These are phyloP conservation scores for Menidia beryllina DNA, from an alignment of 2,113 vertebrate genomes.

Conservation along the genomic window DNA sequence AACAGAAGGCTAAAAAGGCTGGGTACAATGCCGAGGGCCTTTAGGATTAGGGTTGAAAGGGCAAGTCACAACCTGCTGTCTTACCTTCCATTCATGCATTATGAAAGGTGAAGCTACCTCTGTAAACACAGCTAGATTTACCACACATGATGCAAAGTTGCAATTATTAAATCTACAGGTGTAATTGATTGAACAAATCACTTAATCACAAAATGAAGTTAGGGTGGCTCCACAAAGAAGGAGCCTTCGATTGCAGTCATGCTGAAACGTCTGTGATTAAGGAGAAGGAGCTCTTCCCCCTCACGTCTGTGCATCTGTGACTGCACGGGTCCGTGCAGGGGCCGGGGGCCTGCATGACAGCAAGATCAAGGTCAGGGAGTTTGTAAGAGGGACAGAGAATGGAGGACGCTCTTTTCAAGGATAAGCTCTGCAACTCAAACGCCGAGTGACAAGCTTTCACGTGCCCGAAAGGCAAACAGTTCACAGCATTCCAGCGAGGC, in stretches of 20 bases:
- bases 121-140: constrained; percentile 25
- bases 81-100: constrained; percentile 28
- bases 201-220: neutral
- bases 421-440: constrained; percentile 62
- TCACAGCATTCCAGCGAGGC: constrained; percentile 71
- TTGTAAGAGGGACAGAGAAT: constrained; percentile 48
- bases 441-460: constrained; percentile 69
- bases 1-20: constrained; percentile 39
- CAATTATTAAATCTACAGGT: neutral
- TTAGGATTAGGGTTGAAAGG: constrained; percentile 49
- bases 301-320: constrained; percentile 27
- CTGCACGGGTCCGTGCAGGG: constrained; percentile 42
- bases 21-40: constrained; percentile 49
- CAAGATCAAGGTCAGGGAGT: constrained; percentile 70
- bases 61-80: constrained; percentile 63
- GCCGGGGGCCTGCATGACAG: constrained; percentile 36
- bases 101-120: neutral
- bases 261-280: constrained; percentile 18
- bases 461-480: constrained; percentile 74
- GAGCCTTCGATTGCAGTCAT: neutral
- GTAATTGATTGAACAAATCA: constrained; percentile 10
- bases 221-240: constrained; percentile 6
- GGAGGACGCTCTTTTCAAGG: constrained; percentile 60
- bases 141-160: constrained; percentile 14
- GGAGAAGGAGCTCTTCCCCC: neutral